A percentile compares a stretch with the other conserved stretches of the same genome.
phyloP scores from a whole-genome alignment of 2,113 vertebrate species.

The Capricornis sumatraensis region DNA sequence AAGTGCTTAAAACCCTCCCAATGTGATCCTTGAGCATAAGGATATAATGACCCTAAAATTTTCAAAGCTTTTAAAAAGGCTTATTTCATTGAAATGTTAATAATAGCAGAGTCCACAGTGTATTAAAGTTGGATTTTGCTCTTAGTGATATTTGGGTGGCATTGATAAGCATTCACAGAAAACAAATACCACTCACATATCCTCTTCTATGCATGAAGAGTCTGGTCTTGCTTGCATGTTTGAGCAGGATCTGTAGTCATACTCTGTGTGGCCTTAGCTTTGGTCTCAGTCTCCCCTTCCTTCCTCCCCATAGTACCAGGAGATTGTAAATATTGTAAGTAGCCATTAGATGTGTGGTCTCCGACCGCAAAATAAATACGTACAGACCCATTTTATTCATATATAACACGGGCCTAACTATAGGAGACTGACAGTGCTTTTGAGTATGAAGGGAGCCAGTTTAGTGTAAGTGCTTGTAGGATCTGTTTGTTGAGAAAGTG shows the following conservation, averaged over 20 bases:
- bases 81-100: slow-evolving; percentile 28
- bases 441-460: background rate
- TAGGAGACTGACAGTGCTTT: background rate
- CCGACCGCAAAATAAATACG: slow-evolving; percentile 53
- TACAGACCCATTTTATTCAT: slow-evolving; percentile 37
- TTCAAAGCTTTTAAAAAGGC: background rate
- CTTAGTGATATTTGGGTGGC: slow-evolving; percentile 1
- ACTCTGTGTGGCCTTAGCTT: background rate
- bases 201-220: slow-evolving; percentile 28
- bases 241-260: background rate
- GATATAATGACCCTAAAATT: background rate
- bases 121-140: background rate
- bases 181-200: background rate
- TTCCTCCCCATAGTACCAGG: background rate
- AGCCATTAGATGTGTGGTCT: slow-evolving; percentile 73
- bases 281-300: background rate
- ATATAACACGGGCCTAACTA: background rate
- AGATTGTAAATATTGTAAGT: slow-evolving; percentile 42
- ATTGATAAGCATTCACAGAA: slow-evolving; percentile 41
- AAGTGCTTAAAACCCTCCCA: slow-evolving; percentile 77
- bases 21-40: background rate
- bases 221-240: background rate
- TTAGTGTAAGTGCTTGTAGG: background rate
- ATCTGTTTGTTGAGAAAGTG: slow-evolving; percentile 69
- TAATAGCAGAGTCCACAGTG: background rate